phyloP scores from a whole-genome alignment of 2,113 vertebrate species.

The Erpornis zantholeuca region DNA sequence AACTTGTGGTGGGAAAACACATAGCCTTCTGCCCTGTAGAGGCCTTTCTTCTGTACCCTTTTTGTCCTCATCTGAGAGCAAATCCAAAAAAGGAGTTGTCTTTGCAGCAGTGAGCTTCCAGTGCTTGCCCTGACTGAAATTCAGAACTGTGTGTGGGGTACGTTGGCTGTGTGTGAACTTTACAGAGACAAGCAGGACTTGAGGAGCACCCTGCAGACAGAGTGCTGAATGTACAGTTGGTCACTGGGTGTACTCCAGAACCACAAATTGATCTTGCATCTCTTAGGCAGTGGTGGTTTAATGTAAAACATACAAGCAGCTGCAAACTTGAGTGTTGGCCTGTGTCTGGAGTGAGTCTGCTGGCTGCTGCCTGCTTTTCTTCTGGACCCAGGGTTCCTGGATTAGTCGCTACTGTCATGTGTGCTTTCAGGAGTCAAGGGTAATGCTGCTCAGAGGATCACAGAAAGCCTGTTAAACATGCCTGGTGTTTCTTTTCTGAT shows the following conservation, averaged over 20 bases:
- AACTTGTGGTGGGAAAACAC: not conserved
- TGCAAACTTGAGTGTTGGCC: not conserved
- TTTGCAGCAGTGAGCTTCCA: slow-evolving; percentile 22
- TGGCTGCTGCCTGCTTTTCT: not conserved
- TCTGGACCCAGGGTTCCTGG: not conserved
- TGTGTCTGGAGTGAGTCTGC: not conserved
- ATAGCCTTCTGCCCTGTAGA: not conserved
- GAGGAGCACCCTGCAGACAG: not conserved
- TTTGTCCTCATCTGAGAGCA: slow-evolving; percentile 23
- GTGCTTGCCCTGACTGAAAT: not conserved
- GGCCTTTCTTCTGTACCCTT: slow-evolving; percentile 11
- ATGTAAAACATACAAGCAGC: not conserved
- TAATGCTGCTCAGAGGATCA: not conserved
- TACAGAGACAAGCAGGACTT: not conserved
- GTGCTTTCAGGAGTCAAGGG: not conserved
- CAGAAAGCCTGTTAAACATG: not conserved
- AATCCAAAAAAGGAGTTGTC: slow-evolving; percentile 64
- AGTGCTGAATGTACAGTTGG: not conserved
- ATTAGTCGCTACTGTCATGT: fast-evolving
- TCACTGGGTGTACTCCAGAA: not conserved
- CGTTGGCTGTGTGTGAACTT: not conserved
- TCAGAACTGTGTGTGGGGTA: not conserved
- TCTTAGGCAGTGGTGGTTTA: not conserved
- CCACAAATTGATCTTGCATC: not conserved
- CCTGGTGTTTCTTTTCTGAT: not conserved